phyloP scores from a whole-genome alignment of 1,140 invertebrate genomes.

The Lordiphosa collinella region DNA sequence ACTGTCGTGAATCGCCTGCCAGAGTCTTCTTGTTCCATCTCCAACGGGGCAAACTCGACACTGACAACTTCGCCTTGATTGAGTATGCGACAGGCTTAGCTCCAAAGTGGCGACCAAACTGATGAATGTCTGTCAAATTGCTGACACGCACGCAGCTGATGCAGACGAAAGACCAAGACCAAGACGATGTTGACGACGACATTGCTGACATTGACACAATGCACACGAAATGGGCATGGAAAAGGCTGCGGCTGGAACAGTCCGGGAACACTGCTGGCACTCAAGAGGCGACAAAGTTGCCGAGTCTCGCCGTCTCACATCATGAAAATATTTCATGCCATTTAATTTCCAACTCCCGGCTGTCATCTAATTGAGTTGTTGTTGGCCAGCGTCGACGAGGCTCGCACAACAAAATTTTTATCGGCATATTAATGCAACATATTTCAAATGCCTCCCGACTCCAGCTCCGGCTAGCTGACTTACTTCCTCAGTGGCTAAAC shows the following conservation, averaged over 20 bases:
- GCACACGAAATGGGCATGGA: conserved; percentile 20
- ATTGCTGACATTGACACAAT: conserved; percentile 54
- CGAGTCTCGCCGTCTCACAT: conserved; percentile 19
- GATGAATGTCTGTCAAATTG: conserved; percentile 77
- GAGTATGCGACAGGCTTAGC: conserved; percentile 60
- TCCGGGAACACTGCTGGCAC: background rate
- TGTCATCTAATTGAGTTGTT: conserved; percentile 77
- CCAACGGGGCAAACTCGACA: conserved; percentile 4
- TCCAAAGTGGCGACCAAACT: conserved; percentile 44
- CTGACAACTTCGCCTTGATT: conserved; percentile 43
- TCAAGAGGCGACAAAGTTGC: conserved; percentile 47
- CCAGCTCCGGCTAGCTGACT: conserved; percentile 41
- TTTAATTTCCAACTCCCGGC: conserved; percentile 53
- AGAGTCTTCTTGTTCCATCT: conserved; percentile 17
- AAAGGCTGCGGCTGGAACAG: background rate
- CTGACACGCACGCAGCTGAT: conserved; percentile 59
- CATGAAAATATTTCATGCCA: conserved; percentile 67
- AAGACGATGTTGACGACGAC: conserved; percentile 10
- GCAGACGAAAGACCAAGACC: conserved; percentile 21
- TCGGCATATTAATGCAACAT: conserved; percentile 75
- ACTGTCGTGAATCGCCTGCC: conserved; percentile 7
- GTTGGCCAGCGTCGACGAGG: conserved; percentile 34
- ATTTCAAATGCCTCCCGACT: conserved; percentile 59
- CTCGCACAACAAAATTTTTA: conserved; percentile 41
- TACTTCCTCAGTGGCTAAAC: conserved; percentile 52